phyloP scores from a whole-genome alignment of 2,113 vertebrate species.

The Callipepla squamata region DNA sequence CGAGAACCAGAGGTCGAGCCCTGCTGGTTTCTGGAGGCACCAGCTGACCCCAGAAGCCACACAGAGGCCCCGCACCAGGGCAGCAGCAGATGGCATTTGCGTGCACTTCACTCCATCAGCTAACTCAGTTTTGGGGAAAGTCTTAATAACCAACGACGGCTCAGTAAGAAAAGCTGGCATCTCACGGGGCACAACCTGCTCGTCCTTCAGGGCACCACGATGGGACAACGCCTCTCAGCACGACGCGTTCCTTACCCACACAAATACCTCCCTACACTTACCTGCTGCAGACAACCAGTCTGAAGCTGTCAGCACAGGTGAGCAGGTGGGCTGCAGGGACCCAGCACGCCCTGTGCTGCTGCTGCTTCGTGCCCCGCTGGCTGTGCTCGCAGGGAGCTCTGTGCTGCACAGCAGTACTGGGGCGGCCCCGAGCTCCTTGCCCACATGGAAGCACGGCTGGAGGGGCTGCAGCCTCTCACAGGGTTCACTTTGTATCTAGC shows the following conservation, averaged over 20 bases:
- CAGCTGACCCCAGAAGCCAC: neutral
- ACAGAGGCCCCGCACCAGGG: neutral
- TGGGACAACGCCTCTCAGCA: neutral
- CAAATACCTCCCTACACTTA: neutral
- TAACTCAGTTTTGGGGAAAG: neutral
- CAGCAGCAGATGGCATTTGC: neutral
- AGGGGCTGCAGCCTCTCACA: neutral
- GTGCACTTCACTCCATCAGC: neutral
- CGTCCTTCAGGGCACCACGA: neutral
- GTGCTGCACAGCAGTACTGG: neutral
- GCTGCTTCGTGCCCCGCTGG: neutral
- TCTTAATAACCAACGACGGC: fast-evolving
- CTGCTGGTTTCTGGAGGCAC: neutral
- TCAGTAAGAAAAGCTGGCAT: no score
- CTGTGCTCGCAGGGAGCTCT: fast-evolving
- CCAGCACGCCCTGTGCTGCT: neutral
- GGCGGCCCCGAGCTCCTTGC: neutral
- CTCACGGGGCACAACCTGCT: neutral
- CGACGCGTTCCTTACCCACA: neutral
- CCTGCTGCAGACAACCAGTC: neutral
- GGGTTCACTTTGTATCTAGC: neutral
- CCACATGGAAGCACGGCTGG: fast-evolving
- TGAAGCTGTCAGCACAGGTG: neutral
- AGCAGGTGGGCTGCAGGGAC: neutral
- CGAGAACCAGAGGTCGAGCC: neutral